A percentile compares a stretch with the other conserved stretches of the same genome.
Conservation (phyloP, 1,140 invertebrate genomes). For the Metaphire vulgaris region DNA sequence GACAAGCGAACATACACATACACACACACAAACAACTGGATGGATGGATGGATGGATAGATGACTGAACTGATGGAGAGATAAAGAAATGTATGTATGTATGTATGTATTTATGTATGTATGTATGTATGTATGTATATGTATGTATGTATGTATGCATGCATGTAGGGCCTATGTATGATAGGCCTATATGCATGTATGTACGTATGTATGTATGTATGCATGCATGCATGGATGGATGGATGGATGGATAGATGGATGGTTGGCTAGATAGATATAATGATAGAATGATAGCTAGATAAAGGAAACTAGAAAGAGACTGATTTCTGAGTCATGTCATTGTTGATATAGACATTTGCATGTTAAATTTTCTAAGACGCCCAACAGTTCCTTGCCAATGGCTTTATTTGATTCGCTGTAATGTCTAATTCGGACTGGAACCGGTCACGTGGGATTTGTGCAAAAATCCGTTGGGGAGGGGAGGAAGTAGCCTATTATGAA, state of each 20-base stretch:
- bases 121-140: neutral
- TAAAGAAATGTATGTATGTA: neutral
- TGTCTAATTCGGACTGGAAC: too few relatives aligned
- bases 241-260: neutral
- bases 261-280: too few relatives aligned
- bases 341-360: too few relatives aligned
- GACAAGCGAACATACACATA: neutral
- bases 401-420: too few relatives aligned
- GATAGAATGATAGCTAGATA: too few relatives aligned
- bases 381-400: too few relatives aligned
- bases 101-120: conserved; percentile 1
- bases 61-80: neutral
- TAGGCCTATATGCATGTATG: neutral
- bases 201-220: conserved; percentile 1
- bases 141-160: conserved; percentile 1
- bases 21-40: neutral
- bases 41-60: neutral
- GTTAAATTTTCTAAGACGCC: too few relatives aligned
- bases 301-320: too few relatives aligned
- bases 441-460: too few relatives aligned
- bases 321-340: too few relatives aligned
- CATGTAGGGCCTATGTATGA: neutral
- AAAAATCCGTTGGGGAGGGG: too few relatives aligned
- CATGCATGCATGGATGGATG: neutral
- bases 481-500: too few relatives aligned